phyloP scores from a whole-genome alignment of 2,888 invertebrate species.

The Hyppa rectilinea region DNA sequence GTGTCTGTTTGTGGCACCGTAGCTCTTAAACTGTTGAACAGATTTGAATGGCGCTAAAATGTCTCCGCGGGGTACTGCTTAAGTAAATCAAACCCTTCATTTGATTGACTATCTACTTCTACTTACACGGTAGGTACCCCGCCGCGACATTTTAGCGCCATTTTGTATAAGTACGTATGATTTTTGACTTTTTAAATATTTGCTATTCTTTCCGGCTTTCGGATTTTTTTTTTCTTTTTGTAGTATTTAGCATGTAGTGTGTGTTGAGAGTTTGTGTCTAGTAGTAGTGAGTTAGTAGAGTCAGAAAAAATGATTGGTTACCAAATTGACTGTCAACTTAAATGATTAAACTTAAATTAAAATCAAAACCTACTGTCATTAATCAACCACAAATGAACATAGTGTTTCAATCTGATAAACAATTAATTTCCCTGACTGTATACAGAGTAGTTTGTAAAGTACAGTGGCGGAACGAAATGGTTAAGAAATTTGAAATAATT shows the following conservation, averaged over 20 bases:
- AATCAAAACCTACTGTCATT: not conserved
- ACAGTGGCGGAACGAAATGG: not conserved
- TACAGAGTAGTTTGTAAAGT: not conserved
- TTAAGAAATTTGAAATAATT: not conserved
- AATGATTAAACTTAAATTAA: not conserved
- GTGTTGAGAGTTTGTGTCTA: not conserved
- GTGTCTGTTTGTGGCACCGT: too few species aligned
- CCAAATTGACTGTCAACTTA: not conserved
- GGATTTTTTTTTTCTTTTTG: too few species aligned
- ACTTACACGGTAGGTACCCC: too few species aligned
- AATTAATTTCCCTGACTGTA: not conserved
- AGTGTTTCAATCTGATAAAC: not conserved
- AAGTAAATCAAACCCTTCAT: too few species aligned
- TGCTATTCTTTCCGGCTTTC: too few species aligned
- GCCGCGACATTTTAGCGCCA: too few species aligned
- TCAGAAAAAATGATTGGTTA: constrained; percentile 2
- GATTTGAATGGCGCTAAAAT: too few species aligned
- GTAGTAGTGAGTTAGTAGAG: not conserved
- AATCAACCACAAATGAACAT: not conserved
- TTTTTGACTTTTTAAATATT: too few species aligned
- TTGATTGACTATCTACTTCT: too few species aligned
- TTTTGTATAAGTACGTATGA: too few species aligned
- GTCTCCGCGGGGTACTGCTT: too few species aligned
- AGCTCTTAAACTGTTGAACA: too few species aligned
- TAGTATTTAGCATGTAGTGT: constrained; percentile 8